Base-by-base conservation (phyloP, 1,140 invertebrate species). In the Batillaria attramentaria region DNA sequence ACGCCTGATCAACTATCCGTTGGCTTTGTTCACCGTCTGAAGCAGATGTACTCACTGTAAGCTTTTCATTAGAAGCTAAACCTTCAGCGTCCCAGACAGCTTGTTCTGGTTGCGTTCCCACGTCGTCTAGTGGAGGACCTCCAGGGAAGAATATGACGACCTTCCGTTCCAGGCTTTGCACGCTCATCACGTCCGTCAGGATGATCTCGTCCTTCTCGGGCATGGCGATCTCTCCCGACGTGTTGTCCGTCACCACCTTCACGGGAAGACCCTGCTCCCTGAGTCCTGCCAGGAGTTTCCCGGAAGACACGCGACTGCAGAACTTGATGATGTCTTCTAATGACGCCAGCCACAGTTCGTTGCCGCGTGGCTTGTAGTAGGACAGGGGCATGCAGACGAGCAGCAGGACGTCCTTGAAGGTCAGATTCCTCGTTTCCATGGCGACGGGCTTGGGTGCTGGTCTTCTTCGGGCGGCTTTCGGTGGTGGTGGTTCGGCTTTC, bases 131-230 rank as follows among this genome's bases (percentile, higher is more conserved):
- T 37, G 62, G 18, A 18, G 50, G 20, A 16, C 73, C 73, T 0
- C 73, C 73, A 16, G 73, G 73, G 37, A 75, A n/a, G 31, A 62
- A 75, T 18, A 75, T 62, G 10, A 75, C 73, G 54, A 75, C 73
- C n/a, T 75, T 75, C 16, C 73, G 54, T 39, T 75, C 73, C 73
- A 75, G 57, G 24, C 73, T 62, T 39, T 75, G 73, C 24, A 42
- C 33, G 20, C 73, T 57, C 73, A 62, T 75, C 5, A 75, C 73
- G 57, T 75, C 73, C 24, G 73, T 65, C 16, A 62, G 20, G 39
- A 75, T 20, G 24, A 75, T 65, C 20, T 41, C 54, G 24, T 75
- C 57, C 8, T 16, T 42, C 35, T 50, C 6, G 5, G 73, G 57
- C 2, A 75, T 39, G 8, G 73, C 73, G 57, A 75, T 75, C 39